A percentile compares a stretch with the other conserved stretches of the same genome.
Conservation (phyloP, 2,888 invertebrate genomes). For the Microchrysa polita region DNA sequence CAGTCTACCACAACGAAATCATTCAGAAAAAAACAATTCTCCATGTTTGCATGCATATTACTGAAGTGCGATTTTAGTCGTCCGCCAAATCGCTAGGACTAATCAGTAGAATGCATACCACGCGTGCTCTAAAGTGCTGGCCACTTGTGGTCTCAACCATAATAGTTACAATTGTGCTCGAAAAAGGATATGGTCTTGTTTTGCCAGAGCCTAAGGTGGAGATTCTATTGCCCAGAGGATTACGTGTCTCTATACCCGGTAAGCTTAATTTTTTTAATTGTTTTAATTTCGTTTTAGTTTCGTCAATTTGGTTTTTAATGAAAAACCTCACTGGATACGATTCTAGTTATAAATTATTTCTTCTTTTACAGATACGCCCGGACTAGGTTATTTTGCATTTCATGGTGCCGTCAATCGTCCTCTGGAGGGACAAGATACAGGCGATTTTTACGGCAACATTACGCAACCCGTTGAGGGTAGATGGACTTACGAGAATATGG, state of each 20-base stretch:
- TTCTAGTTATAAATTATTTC: neutral
- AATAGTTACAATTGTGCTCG: neutral
- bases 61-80: neutral
- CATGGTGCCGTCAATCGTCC: constrained; percentile 75
- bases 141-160: neutral
- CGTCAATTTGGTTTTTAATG: no score
- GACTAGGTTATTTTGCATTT: constrained; percentile 73
- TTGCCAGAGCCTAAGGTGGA: constrained; percentile 15
- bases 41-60: neutral
- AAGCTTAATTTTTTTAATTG: neutral
- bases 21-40: neutral
- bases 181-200: neutral
- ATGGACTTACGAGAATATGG: constrained; percentile 24
- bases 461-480: constrained; percentile 61
- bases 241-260: constrained; percentile 62
- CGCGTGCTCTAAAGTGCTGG: neutral
- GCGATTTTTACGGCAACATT: constrained; percentile 70
- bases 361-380: constrained; percentile 64
- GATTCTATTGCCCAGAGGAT: constrained; percentile 55
- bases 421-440: constrained; percentile 72
- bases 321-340: neutral
- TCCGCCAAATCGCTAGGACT: neutral
- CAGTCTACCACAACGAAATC: neutral
- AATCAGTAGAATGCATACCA: constrained; percentile 1
- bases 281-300: no score